Percentiles rank a stretch among this genome's conserved stretches.
Evolutionary conservation across 2,113 vertebrate genomes (phyloP).

Genomic region (Planiliza haematocheilus): DNA sequence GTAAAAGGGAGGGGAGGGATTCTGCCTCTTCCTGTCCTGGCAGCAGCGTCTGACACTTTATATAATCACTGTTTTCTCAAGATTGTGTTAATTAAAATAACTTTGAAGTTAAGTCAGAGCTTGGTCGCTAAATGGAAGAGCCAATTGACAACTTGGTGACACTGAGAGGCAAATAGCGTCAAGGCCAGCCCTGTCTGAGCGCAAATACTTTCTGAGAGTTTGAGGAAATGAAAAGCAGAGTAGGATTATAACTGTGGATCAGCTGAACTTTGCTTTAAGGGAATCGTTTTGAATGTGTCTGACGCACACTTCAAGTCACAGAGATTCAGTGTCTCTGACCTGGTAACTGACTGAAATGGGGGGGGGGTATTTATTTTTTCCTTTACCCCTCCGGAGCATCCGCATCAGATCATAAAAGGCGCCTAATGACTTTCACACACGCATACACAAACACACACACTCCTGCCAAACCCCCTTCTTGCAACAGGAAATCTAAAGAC

Average conservation of each 20-base stretch:
- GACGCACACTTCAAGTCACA: constrained; percentile 16
- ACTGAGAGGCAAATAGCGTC: constrained; percentile 19
- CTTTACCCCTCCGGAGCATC: constrained; percentile 8
- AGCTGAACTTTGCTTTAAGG: no score
- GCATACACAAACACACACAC: constrained; percentile 49
- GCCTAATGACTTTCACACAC: constrained; percentile 59
- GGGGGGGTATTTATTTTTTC: no score
- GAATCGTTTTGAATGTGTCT: no score
- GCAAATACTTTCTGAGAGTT: not conserved
- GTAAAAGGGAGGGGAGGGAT: constrained; percentile 2
- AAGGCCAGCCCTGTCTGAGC: not conserved
- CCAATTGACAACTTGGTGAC: constrained; percentile 33
- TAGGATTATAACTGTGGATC: no score
- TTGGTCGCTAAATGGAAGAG: constrained; percentile 42
- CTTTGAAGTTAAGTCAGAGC: constrained; percentile 61
- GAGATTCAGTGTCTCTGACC: constrained; percentile 25
- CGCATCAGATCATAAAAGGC: constrained; percentile 59
- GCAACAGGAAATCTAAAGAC: constrained; percentile 68
- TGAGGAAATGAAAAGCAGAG: not conserved
- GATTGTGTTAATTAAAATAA: constrained; percentile 53
- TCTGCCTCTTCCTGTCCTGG: constrained; percentile 35
- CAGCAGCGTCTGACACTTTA: constrained; percentile 42
- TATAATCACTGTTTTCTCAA: constrained; percentile 37
- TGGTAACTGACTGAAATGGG: constrained; percentile 35
- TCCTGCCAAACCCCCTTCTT: constrained; percentile 38